A percentile compares a stretch with the other conserved stretches of the same genome.
These are phyloP conservation scores for Endomychus coccineus DNA, from an alignment of 2,888 invertebrate species.

Conservation along the genomic window DNA sequence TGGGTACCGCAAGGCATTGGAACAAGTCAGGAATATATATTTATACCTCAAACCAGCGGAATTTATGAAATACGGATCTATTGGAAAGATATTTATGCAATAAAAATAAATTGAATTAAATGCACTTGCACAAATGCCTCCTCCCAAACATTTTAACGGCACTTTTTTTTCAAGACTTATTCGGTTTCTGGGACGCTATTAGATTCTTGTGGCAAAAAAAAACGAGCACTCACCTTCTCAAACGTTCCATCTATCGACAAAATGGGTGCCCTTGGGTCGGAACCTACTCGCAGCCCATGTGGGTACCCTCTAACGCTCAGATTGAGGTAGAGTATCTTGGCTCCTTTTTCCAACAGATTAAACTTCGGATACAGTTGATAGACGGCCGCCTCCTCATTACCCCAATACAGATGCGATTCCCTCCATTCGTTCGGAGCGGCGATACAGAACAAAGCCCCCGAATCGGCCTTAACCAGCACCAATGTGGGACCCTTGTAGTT, in stretches of 20 bases:
- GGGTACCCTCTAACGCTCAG: slow-evolving; percentile 78
- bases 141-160: no score
- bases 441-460: slow-evolving; percentile 64
- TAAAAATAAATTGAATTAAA: no score
- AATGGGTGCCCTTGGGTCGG: slow-evolving; percentile 69
- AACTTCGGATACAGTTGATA: slow-evolving; percentile 69
- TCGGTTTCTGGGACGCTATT: no score
- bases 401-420: slow-evolving; percentile 79
- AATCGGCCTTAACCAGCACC: slow-evolving; percentile 50
- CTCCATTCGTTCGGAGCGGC: slow-evolving; percentile 77
- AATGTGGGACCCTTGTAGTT: slow-evolving; percentile 66
- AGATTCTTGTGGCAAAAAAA: no score
- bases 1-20: no score
- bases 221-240: slow-evolving; percentile 44
- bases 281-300: slow-evolving; percentile 72
- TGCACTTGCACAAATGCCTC: no score
- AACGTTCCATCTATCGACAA: slow-evolving; percentile 69
- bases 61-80: no score
- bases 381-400: slow-evolving; percentile 68
- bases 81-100: no score
- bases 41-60: no score
- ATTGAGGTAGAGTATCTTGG: slow-evolving; percentile 79
- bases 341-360: slow-evolving; percentile 53
- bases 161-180: no score
- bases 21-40: no score